Evolutionary conservation across 2,113 vertebrate species (phyloP), one percentile per base, ranked within the genome.

Genomic region (Sula dactylatra): DNA sequence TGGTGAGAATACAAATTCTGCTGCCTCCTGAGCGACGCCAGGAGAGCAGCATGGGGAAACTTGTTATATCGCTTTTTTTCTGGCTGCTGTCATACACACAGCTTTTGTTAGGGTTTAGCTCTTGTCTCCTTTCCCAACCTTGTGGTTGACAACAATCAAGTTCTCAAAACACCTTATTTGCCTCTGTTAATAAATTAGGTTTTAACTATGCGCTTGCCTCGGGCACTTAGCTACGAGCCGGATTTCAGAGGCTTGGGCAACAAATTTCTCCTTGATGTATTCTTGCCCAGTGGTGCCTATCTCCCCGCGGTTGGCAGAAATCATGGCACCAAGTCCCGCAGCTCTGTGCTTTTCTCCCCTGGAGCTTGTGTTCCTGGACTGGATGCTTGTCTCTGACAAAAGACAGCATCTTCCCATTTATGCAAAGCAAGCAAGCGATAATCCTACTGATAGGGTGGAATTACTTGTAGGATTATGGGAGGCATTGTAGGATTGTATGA

Each of bases 181-280:
- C 58, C 42, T 94, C 92, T 92, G 90, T 97, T 97, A 97, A 97
- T 97, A 97, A 92, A 92, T 95, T 56, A 97, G 59, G 76, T n/a
- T 96, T 96, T 95, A 96, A 96, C 82, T 66, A 7, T 2, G 25
- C 1, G 5, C n/a, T 90, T 77, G 92, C 84, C 90, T 87, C 8
- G 0, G 83, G 95, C 49, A 0, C 54, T 66, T 44, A 50, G 47
- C 58, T 65, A 6, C 47, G 34, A 93, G 25, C 47, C 0, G 5
- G 56, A 42, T 62, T 78, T 91, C 40, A 58, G 50, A 74, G 55
- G 91, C 85, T 84, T 77, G 49, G 86, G 74, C 87, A 78, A 81
- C n/a, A 73, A 44, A 70, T 82, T 73, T 64, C 64, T 78, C 52
- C 47, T 38, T 31, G 65, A 44, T 38, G 4, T 84, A 40, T 70